Evolutionary conservation across 2,113 vertebrate species (phyloP).

Genomic region (Takifugu bimaculatus): DNA sequence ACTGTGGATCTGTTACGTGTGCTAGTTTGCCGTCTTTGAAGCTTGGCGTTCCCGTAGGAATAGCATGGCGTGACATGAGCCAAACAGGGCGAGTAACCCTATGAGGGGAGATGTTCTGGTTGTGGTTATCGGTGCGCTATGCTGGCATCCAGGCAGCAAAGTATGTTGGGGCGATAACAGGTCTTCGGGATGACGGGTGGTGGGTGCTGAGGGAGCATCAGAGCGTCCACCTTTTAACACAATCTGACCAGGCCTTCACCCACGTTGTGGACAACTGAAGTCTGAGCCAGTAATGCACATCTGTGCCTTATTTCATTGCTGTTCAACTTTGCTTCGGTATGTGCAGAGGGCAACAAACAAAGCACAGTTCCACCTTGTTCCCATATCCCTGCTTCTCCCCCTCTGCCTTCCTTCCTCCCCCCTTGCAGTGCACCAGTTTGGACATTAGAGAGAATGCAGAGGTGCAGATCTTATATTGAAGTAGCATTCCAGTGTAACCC

Average conservation of each 20-base stretch:
- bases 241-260: constrained; percentile 57
- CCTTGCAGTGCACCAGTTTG: constrained; percentile 44
- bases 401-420: constrained; percentile 19
- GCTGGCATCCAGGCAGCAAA: constrained; percentile 60
- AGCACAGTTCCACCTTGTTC: constrained; percentile 68
- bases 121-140: constrained; percentile 62
- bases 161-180: constrained; percentile 63
- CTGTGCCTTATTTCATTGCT: constrained; percentile 76
- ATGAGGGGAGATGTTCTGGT: constrained; percentile 62
- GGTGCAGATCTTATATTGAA: constrained; percentile 70
- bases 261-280: constrained; percentile 61
- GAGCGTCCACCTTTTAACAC: constrained; percentile 55
- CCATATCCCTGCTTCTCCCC: constrained; percentile 48
- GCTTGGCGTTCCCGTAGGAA: constrained; percentile 40
- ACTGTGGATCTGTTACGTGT: constrained; percentile 29
- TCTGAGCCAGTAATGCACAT: constrained; percentile 72
- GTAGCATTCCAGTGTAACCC: constrained; percentile 68
- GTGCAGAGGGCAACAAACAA: constrained; percentile 73
- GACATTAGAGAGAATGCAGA: constrained; percentile 64
- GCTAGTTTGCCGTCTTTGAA: constrained; percentile 44
- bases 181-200: constrained; percentile 16
- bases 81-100: constrained; percentile 33
- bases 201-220: constrained; percentile 23
- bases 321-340: constrained; percentile 72
- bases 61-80: constrained; percentile 51